Evolutionary conservation across 1,140 invertebrate genomes (phyloP).

Genomic region (Panagrolaimus sp.): DNA sequence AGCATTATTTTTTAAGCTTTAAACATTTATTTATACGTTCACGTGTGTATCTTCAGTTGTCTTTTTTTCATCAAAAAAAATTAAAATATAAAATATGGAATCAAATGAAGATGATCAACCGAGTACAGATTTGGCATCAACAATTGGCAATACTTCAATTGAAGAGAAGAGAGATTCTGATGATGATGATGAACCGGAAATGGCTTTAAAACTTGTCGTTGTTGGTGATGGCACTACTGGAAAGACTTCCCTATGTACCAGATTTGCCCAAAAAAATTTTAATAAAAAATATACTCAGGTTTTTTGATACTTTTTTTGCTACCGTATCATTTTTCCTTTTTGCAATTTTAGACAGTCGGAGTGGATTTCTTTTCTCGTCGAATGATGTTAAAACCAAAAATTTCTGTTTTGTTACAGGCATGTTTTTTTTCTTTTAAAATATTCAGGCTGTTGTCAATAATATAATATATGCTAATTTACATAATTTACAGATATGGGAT

Average conservation of each 20-base stretch:
- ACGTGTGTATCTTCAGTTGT: too few species aligned
- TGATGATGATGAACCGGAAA: conserved; percentile 2
- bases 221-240: conserved; percentile 74
- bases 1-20: too few species aligned
- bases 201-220: conserved; percentile 65
- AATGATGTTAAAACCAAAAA: conserved; percentile 67
- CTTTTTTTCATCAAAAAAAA: too few species aligned
- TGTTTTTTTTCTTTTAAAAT: conserved; percentile 22
- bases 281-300: conserved; percentile 67
- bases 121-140: conserved; percentile 10
- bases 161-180: background rate
- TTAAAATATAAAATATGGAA: too few species aligned
- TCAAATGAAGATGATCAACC: too few species aligned
- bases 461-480: conserved; percentile 60
- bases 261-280: conserved; percentile 72
- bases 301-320: conserved; percentile 20
- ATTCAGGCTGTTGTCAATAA: background rate
- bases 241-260: conserved; percentile 70
- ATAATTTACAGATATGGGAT: conserved; percentile 75
- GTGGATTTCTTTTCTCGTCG: conserved; percentile 75
- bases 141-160: conserved; percentile 9
- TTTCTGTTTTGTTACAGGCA: conserved; percentile 59
- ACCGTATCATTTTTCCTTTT: background rate
- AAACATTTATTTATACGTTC: too few species aligned
- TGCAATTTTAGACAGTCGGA: conserved; percentile 68